phyloP scores from a whole-genome alignment of 2,888 invertebrate species.

The Magallana nippona region DNA sequence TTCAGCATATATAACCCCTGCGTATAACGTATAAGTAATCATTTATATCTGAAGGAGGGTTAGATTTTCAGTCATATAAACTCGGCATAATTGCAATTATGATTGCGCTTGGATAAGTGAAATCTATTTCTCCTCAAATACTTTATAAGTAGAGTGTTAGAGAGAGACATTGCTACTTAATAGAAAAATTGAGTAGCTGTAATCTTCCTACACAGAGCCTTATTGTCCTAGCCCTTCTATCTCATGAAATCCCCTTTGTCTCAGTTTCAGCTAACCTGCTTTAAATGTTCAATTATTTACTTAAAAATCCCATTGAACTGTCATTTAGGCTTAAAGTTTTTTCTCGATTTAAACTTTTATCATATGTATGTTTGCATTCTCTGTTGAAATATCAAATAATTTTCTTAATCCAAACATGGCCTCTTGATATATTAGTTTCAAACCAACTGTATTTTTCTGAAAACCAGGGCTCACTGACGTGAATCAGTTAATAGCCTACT shows the following conservation, averaged over 20 bases:
- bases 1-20: no score
- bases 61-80: no score
- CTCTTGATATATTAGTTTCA: background rate
- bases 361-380: conserved; percentile 17
- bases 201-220: no score
- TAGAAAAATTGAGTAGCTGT: no score
- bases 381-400: conserved; percentile 8
- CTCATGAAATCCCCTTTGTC: background rate
- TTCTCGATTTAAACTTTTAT: conserved; percentile 2
- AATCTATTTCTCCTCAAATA: no score
- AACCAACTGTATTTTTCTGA: background rate
- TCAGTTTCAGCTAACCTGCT: background rate
- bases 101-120: no score
- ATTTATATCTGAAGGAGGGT: no score
- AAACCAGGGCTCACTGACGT: background rate
- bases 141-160: no score
- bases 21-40: no score
- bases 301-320: background rate
- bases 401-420: background rate
- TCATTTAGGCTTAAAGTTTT: background rate
- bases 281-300: conserved; percentile 20
- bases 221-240: background rate
- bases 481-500: background rate
- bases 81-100: no score
- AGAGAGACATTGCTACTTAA: no score